These are phyloP conservation scores for Liasis olivaceus DNA, from an alignment of 2,797 vertebrate genomes.

Conservation along the genomic window DNA sequence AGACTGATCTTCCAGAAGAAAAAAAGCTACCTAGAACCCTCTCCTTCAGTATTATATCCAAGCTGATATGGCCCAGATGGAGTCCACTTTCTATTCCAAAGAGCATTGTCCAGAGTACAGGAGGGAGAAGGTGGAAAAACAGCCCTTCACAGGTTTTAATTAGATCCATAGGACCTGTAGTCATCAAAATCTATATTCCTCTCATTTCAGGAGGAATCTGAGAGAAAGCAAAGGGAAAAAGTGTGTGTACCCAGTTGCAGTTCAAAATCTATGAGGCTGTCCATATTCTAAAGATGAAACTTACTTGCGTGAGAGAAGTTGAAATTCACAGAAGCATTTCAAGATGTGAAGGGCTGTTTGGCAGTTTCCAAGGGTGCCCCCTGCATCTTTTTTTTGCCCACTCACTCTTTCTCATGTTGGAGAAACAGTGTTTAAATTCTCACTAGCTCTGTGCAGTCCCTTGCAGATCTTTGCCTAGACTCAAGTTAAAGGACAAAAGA, in stretches of 20 bases:
- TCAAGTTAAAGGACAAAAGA: conserved; percentile 32
- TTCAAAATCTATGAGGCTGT: too few species aligned
- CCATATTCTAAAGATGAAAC: neutral
- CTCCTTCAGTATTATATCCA: too few species aligned
- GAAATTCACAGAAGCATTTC: neutral
- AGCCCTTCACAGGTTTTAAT: neutral
- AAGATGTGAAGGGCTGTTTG: neutral
- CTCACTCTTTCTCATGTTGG: neutral
- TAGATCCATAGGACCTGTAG: neutral
- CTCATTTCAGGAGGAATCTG: neutral
- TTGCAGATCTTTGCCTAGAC: conserved; percentile 17
- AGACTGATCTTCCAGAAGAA: too few species aligned
- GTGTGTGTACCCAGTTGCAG: neutral
- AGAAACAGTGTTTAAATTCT: neutral
- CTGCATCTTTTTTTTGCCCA: neutral
- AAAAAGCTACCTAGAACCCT: too few species aligned
- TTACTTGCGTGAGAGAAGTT: neutral
- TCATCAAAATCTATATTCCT: neutral
- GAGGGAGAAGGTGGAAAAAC: neutral
- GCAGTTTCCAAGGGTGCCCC: fast-evolving
- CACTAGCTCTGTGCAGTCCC: neutral
- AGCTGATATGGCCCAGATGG: too few species aligned
- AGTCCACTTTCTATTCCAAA: too few species aligned
- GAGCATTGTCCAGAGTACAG: too few species aligned
- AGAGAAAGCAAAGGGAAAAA: neutral